Evolutionary conservation across 2,113 vertebrate genomes (phyloP), one percentile per base, ranked within the genome.

Genomic region (Lepus timidus): DNA sequence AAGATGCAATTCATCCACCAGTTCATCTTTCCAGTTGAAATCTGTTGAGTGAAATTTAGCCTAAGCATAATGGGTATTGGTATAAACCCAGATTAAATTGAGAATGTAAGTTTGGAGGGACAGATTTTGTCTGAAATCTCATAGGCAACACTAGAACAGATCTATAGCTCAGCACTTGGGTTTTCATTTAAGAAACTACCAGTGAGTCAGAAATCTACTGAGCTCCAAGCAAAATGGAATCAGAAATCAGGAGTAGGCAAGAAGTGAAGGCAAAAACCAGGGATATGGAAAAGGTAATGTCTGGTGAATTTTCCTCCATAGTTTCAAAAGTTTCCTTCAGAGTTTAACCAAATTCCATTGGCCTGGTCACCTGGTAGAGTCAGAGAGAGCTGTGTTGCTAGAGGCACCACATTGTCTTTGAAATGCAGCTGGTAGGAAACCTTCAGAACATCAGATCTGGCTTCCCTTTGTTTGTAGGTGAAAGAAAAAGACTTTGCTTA

Each of bases 41-140:
- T 62, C 10, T 39, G 9, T 73, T 36, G 44, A 73, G 33, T 89
- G 23, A 79, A 85, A 82, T 91, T 88, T 95, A 17, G 78, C 82
- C 62, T 65, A 67, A 82, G 11, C 31, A 22, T 27, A n/a, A 39
- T 22, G 4, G 29, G 33, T 44, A 67, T 70, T 85, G 5, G 20
- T 79, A 44, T 49, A 29, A 83, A 1, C 49, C 27, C 23, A 67
- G 4, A 33, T 20, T 61, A 29, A 55, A 80, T 13, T 33, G 27
- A 4, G 10, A 55, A 70, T 67, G 3, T 49, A 29, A 52, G 27
- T 70, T 88, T 92, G 17, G 4, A 27, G 64, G 65, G 88, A 58
- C 19, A 55, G 4, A 12, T 64, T 88, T 78, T 81, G n/a, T 84
- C 23, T 87, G 31, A 76, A 29, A 55, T 44, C 17, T 74, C 74